Percentiles rank a stretch among this genome's conserved stretches.
These are phyloP conservation scores for Cryptoprocta ferox DNA, from an alignment of 2,797 vertebrate species.

Conservation along the genomic window DNA sequence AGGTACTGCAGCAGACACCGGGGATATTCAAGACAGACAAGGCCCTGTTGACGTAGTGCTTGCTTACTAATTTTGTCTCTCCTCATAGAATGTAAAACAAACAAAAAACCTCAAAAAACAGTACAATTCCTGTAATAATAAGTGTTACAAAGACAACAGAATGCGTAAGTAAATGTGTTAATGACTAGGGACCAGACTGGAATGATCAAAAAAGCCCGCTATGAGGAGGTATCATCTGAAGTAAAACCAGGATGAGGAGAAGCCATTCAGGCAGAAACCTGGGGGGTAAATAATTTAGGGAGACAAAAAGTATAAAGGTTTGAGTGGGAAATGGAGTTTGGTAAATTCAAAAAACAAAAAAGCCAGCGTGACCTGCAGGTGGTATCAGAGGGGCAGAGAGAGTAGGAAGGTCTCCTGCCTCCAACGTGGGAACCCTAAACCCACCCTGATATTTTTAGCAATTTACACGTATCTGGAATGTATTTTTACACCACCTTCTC, in stretches of 20 bases:
- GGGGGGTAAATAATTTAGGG: not conserved
- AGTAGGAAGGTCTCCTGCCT: too few species aligned
- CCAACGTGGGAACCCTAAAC: not conserved
- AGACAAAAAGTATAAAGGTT: not conserved
- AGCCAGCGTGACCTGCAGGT: not conserved
- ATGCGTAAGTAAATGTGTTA: not conserved
- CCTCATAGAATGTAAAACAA: not conserved
- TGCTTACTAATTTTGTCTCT: not conserved
- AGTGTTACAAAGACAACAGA: not conserved
- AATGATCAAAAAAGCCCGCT: not conserved
- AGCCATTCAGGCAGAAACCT: not conserved
- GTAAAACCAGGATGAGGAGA: not conserved
- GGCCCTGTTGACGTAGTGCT: not conserved
- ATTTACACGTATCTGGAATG: not conserved
- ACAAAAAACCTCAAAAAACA: not conserved
- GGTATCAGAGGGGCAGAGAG: not conserved
- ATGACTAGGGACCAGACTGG: not conserved
- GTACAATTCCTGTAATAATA: not conserved
- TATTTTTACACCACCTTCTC: not conserved
- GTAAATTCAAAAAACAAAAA: not conserved
- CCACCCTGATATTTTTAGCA: not conserved
- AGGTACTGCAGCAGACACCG: not conserved
- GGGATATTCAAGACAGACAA: not conserved
- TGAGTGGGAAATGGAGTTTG: not conserved
- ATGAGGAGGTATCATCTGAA: not conserved